Base-by-base conservation (phyloP, 2,888 invertebrate species). In the Parnassius glacialis region DNA sequence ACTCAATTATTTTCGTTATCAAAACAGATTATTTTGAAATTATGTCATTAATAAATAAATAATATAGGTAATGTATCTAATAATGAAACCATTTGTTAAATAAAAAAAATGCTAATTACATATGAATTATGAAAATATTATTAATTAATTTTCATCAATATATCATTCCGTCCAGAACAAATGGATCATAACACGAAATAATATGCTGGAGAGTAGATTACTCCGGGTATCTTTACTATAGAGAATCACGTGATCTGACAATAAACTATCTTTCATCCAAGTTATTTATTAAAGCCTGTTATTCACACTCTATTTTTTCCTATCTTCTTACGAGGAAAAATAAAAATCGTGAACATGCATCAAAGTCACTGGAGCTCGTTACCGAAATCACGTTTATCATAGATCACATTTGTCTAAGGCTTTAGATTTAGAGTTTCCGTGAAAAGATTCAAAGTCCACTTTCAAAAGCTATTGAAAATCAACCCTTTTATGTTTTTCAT, bases 331-430 rank as follows among this genome's bases (percentile, higher is more conserved):
- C 78, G 76, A 71, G 77, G 83, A 87, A 87, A 87, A 85, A 87
- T 84, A 84, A 84, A 77, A 84, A 81, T 81, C 83, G 76, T 74
- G 78, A 74, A 69, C 79, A 85, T 90, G 79, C 79, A 87, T 90
- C 90, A 87, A 77, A 76, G 80, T 76, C 82, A 73, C 73, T 68
- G 75, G 74, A 76, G 78, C 90, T 90, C 84, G 90, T 90, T 90
- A 90, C 90, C 83, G 73, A 90, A 90, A 89, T 88, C 90, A 87
- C 85, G 87, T 86, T 87, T 86, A 88, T 90, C 90, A 88, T 90
- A 88, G 85, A 90, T 90, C 89, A 89, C 90, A 85, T 84, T 88
- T 83, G 86, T 88, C 87, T 86, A 86, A 87, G 87, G 85, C 83
- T 85, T 85, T 85, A 83, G 77, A 75, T 81, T 75, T 75, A 71